Base-by-base conservation (phyloP, 2,797 vertebrate genomes). In the Paratrypauchen microcephalus region DNA sequence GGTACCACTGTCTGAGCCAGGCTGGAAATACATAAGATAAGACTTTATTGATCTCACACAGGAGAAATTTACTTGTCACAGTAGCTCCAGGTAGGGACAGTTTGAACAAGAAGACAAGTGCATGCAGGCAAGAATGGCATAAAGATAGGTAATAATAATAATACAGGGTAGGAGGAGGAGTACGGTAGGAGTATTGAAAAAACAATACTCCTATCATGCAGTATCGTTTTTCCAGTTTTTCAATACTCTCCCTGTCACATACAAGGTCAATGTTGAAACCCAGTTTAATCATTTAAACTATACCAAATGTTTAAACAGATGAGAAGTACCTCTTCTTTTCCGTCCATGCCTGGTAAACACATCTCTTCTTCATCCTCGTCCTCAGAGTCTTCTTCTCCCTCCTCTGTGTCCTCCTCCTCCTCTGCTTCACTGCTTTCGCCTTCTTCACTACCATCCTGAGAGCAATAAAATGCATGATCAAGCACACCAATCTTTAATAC, bases 281-380 rank as follows among this genome's bases (percentile, higher is more conserved):
- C 24, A 57, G 13, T 28, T 26, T 56, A 45, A 41, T 41, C 3
- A 41, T 13, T 41, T 41, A 41, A 41, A 45, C 41, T 16, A 45
- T 45, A 45, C 4, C 12, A 45, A 15, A 16, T 16, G 13, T 45
- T 45, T 45, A 45, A 3, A 45, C 41, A 66, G 2, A 23, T 39
- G 19, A 36, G 4, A 56, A 26, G 75, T 63, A 98, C 97, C 96
- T 99, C 97, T 81, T 99, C 97, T 85, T 98, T 99, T 69, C 97
- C 97, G 57, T 98, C 97, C 97, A 99, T 98, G 80, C 97, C 97
- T 56, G 97, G 97, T 72, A 99, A 90, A 92, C 96, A 96, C 95
- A 97, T 96, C 68, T 97, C 96, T 72, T 97, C 96, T 67, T 95
- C 95, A 1, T 96, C 91, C 66, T 91, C 91, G 23, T 92, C 91